Conservation (phyloP, 2,888 invertebrate species). For the Adelphocoris suturalis region DNA sequence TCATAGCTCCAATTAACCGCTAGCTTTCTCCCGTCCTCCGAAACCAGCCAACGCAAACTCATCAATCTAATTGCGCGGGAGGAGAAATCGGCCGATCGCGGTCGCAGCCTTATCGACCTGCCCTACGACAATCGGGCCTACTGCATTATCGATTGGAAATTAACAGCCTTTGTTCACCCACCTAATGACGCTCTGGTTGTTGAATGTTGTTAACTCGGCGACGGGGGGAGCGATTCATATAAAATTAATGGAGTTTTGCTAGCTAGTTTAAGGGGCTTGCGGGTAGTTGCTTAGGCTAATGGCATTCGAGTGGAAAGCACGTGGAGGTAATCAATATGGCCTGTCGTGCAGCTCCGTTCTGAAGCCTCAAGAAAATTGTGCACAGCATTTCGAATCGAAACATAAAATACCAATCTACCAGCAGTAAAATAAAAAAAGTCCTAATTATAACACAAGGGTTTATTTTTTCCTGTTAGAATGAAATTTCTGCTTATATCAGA, state of each 20-base stretch:
- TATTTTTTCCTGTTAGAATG: too few relatives aligned
- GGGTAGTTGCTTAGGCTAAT: conserved; percentile 55
- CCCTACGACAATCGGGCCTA: not conserved
- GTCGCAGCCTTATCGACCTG: not conserved
- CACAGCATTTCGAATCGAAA: too few relatives aligned
- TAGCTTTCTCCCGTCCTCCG: not conserved
- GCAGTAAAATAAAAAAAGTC: too few relatives aligned
- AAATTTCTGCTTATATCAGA: too few relatives aligned
- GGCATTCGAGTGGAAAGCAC: conserved; percentile 35
- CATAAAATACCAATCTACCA: too few relatives aligned
- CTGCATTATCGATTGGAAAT: conserved; percentile 60
- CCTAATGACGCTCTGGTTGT: conserved; percentile 65
- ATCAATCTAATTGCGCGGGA: conserved; percentile 58
- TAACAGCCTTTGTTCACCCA: conserved; percentile 65
- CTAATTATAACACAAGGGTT: too few relatives aligned
- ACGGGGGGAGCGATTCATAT: conserved; percentile 9
- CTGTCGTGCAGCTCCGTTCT: not conserved
- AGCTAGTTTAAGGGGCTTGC: conserved; percentile 58
- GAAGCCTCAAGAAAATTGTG: not conserved
- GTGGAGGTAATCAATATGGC: conserved; percentile 7
- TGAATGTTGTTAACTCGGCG: conserved; percentile 54
- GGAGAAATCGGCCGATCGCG: not conserved
- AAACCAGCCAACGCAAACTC: conserved; percentile 23
- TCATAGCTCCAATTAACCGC: conserved; percentile 13
- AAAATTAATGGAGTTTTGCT: conserved; percentile 66